A percentile compares a stretch with the other conserved stretches of the same genome.
phyloP scores from a whole-genome alignment of 2,888 invertebrate genomes.

The Serrognathus titanus region DNA sequence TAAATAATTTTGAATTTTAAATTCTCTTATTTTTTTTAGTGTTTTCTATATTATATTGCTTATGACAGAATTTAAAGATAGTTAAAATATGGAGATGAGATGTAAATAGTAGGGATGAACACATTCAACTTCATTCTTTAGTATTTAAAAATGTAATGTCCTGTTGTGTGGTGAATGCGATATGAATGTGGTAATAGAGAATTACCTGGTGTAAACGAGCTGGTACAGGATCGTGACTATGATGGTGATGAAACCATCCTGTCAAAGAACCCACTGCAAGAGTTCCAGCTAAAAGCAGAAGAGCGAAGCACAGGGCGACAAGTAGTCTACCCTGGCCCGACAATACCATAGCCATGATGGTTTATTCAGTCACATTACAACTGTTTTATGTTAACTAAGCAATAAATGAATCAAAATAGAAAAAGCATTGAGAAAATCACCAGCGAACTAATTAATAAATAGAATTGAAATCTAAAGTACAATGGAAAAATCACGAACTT shows the following conservation, averaged over 20 bases:
- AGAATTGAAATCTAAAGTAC: neutral
- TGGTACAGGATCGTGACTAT: constrained; percentile 53
- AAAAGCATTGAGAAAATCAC: neutral
- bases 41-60: too few species aligned
- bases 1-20: too few species aligned
- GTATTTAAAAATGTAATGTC: too few species aligned
- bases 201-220: constrained; percentile 58
- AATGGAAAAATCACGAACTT: constrained; percentile 26
- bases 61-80: too few species aligned
- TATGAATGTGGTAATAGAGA: too few species aligned
- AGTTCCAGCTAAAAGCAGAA: constrained; percentile 56
- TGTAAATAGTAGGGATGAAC: too few species aligned
- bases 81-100: too few species aligned
- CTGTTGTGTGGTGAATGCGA: too few species aligned
- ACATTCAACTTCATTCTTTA: too few species aligned
- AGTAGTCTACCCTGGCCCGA: constrained; percentile 61
- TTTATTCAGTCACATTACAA: constrained; percentile 13
- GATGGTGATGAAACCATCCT: constrained; percentile 60
- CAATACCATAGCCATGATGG: constrained; percentile 62
- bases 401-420: neutral
- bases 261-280: constrained; percentile 58
- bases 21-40: too few species aligned
- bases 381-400: neutral
- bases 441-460: neutral
- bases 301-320: constrained; percentile 55